Base-by-base conservation (phyloP, 2,113 vertebrate species). In the Halcyon senegalensis region DNA sequence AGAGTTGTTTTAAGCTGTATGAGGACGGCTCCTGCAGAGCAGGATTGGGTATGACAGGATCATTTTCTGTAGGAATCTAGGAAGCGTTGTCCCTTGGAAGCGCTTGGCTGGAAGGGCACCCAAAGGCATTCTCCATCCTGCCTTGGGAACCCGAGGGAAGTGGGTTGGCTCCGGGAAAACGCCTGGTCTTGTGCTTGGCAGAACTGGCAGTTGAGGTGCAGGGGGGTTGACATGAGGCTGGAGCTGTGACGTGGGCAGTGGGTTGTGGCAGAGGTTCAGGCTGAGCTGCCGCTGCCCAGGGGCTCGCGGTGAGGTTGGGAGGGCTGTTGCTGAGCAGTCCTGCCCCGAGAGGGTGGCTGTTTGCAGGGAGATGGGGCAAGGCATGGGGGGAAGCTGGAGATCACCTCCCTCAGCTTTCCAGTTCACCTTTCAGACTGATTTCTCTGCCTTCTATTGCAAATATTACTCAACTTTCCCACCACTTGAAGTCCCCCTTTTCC, bases 171-270 rank as follows among this genome's bases (percentile, higher is more conserved):
- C n/a, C 7, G 35, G 67, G 30, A 28, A 55, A 19, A 21, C 17
- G 3, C 5, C 24, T 25, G 55, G 16, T 30, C 37, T 19, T 30
- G 53, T 2, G 9, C 12, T 35, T 23, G 80, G 72, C 41, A 33
- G 88, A 15, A 12, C 1, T 10, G 80, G 30, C 44, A 9, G 37
- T 3, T 3, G 20, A 21, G 78, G 37, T 8, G 37, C 27, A 5
- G 60, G 51, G 31, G 19, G 23, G 3, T 13, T 13, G 75, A 13
- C 1, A n/a, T 2, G 48, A 15, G 30, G 30, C 50, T 15, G 41
- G 50, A 25, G 39, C 2, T 2, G 58, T 16, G 76, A 2, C 13
- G 0, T 1, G 53, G 44, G 81, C 11, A 8, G 24, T 1, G 2
- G 35, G 33, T 7, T 25, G 62, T 43, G n/a, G 27, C 60, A 50